A percentile compares a stretch with the other conserved stretches of the same genome.
phyloP scores from a whole-genome alignment of 2,797 vertebrate species.

The Phaenicophaeus curvirostris region DNA sequence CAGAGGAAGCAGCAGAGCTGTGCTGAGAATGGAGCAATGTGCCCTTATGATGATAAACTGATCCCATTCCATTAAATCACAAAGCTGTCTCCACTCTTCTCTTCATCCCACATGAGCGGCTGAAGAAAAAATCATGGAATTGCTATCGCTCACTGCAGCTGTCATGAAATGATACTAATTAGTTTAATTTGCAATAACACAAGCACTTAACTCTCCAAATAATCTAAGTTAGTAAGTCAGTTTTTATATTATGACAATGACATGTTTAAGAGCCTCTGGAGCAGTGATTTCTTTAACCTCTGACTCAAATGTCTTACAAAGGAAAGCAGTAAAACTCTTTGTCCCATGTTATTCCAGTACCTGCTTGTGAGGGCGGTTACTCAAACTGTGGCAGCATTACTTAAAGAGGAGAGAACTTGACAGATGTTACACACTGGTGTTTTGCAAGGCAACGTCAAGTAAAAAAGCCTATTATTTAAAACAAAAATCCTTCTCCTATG shows the following conservation, averaged over 20 bases:
- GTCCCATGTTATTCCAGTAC: conserved; percentile 37
- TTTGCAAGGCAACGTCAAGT: neutral
- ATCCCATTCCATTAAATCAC: conserved; percentile 77
- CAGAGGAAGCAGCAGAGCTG: conserved; percentile 19
- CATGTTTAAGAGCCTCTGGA: conserved; percentile 71
- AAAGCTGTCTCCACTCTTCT: conserved; percentile 69
- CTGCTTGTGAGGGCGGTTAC: conserved; percentile 59
- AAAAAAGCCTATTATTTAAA: neutral
- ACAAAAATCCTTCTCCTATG: neutral
- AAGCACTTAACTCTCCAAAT: conserved; percentile 83
- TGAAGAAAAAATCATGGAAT: conserved; percentile 76
- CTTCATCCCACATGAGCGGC: conserved; percentile 66
- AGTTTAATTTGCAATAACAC: conserved; percentile 86
- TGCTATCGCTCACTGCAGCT: conserved; percentile 79
- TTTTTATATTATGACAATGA: conserved; percentile 75
- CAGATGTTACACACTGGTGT: neutral
- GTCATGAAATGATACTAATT: conserved; percentile 83
- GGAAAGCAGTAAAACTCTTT: conserved; percentile 47
- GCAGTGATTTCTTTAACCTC: conserved; percentile 77
- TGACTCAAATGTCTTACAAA: conserved; percentile 70
- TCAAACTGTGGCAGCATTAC: conserved; percentile 17
- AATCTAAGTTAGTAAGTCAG: conserved; percentile 81
- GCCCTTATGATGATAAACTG: conserved; percentile 67
- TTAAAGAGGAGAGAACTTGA: conserved; percentile 7
- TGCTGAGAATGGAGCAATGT: conserved; percentile 48